Evolutionary conservation across 92 coral and sea anemone genomes (phyloP), one percentile per base, ranked within the genome.

Genomic region (Bergia sp.): DNA sequence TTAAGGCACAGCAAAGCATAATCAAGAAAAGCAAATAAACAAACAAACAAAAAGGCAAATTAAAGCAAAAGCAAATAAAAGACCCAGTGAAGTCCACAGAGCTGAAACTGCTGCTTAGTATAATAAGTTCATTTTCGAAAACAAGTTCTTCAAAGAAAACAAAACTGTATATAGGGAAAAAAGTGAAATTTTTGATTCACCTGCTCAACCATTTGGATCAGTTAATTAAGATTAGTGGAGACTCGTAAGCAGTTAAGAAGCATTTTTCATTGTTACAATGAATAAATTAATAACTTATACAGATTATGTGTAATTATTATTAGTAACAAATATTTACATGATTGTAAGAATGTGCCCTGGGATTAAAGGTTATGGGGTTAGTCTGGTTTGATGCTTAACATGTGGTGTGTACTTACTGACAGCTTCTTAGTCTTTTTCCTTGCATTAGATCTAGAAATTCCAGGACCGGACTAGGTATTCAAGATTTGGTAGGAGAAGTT

Each of bases 341-440:
- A 76, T 20, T 42, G 47, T 10, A 29, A 53, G 58, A 53, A 53
- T 43, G 15, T 23, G 2, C 5, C 39, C 41, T 49, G 41, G 64
- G 37, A 37, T n/a, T 12, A 23, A n/a, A 1, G 82, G 64, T 69
- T 44, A 29, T 9, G 5, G 29, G 53, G 12, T 72, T 71, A 23
- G 79, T 16, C 53, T 45, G 75, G 66, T 29, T 49, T 23, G 41
- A 79, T 36, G 83, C 77, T 44, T 69, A 39, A 50, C 42, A 57
- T 10, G 15, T 57, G 38, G 4, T 40, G 67, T 82, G 74, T 84
- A 84, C 87, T 84, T 84, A 84, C 87, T 18, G 87, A 84, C 9
- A 84, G 55, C 87, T 84, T 84, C 87, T 84, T 84, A 84, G 79
- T 38, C 87, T 84, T 71, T 84, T 45, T 84, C 87, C 87, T 69